phyloP scores from a whole-genome alignment of 2,888 invertebrate genomes.

The Tipula unca region DNA sequence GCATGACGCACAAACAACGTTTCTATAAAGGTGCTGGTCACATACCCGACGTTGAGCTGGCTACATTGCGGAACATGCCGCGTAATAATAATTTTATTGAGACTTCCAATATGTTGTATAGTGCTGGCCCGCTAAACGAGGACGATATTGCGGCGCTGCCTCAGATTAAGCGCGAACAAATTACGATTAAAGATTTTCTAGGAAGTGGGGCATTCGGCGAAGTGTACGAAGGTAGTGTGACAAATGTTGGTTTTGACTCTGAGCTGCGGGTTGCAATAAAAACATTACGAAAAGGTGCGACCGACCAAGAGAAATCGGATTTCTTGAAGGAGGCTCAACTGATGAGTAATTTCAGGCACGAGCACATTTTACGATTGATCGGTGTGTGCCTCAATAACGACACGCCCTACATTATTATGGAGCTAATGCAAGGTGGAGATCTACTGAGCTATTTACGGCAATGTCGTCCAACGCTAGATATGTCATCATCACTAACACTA shows the following conservation, averaged over 20 bases:
- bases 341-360: slow-evolving; percentile 96
- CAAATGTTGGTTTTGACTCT: slow-evolving; percentile 52
- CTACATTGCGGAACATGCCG: slow-evolving; percentile 76
- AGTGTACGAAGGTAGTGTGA: slow-evolving; percentile 86
- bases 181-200: slow-evolving; percentile 78
- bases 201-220: slow-evolving; percentile 97
- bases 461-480: slow-evolving; percentile 62
- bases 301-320: slow-evolving; percentile 81
- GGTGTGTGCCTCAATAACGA: slow-evolving; percentile 94
- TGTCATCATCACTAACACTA: slow-evolving; percentile 59
- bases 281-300: slow-evolving; percentile 87
- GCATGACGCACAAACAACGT: slow-evolving; percentile 60
- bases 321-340: slow-evolving; percentile 94
- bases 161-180: slow-evolving; percentile 77
- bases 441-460: slow-evolving; percentile 80
- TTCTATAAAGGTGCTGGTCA: slow-evolving; percentile 47
- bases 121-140: slow-evolving; percentile 54
- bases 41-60: slow-evolving; percentile 73
- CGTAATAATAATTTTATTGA: slow-evolving; percentile 60
- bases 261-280: slow-evolving; percentile 86
- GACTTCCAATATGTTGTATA: slow-evolving; percentile 77
- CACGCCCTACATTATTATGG: slow-evolving; percentile 89
- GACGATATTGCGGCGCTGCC: slow-evolving; percentile 73
- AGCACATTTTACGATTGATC: slow-evolving; percentile 84
- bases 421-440: slow-evolving; percentile 97